phyloP scores from a whole-genome alignment of 2,113 vertebrate genomes.

The Hippoglossus stenolepis region DNA sequence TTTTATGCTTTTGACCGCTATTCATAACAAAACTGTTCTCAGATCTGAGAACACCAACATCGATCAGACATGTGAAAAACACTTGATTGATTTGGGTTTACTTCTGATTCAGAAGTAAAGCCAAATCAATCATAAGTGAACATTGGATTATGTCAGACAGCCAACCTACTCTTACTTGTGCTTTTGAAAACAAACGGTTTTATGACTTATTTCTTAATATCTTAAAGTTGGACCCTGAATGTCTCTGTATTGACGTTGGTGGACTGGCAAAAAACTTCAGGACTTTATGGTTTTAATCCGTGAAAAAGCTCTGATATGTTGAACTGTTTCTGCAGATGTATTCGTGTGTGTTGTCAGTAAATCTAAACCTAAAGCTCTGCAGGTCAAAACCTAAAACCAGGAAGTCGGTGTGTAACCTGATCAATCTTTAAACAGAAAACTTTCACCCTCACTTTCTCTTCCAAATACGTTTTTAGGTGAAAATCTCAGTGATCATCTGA shows the following conservation, averaged over 20 bases:
- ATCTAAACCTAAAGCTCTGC: not conserved
- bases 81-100: too few relatives aligned
- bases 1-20: not conserved
- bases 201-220: not conserved
- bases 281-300: too few relatives aligned
- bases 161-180: not conserved
- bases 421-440: not conserved
- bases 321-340: not conserved
- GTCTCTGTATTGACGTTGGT: not conserved
- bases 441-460: not conserved
- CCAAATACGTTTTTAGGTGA: not conserved
- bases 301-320: too few relatives aligned
- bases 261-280: too few relatives aligned
- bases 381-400: not conserved
- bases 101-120: too few relatives aligned
- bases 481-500: not conserved
- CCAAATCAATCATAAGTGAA: too few relatives aligned
- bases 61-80: too few relatives aligned
- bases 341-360: not conserved
- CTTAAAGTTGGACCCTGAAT: not conserved
- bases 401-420: not conserved
- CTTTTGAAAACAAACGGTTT: not conserved
- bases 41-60: not conserved
- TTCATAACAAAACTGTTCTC: conserved; percentile 10
- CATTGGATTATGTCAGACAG: too few relatives aligned